Evolutionary conservation across 35 echinoderm and acorn worm species (phyloP).

Genomic region (Heliocidaris tuberculata): DNA sequence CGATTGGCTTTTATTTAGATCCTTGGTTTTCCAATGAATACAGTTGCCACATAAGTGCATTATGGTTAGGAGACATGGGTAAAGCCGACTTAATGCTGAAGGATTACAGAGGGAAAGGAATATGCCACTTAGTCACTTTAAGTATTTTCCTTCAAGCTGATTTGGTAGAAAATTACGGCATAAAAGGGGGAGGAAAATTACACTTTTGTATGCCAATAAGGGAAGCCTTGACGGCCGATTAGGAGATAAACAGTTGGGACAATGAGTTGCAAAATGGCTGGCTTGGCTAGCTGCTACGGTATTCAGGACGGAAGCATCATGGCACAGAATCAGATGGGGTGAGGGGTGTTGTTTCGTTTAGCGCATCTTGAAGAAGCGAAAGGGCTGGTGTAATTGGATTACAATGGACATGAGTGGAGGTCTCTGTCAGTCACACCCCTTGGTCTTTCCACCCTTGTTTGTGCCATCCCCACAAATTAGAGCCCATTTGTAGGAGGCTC

Average conservation of each 20-base stretch:
- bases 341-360: constrained; percentile 34
- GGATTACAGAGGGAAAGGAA: constrained; percentile 39
- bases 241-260: constrained; percentile 51
- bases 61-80: constrained; percentile 7
- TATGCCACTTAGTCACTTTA: constrained; percentile 21
- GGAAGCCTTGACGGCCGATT: constrained; percentile 46
- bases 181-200: constrained; percentile 51
- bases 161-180: constrained; percentile 35
- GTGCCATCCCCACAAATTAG: constrained; percentile 47
- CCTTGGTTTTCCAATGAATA: constrained; percentile 31
- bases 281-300: constrained; percentile 17
- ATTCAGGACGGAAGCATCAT: constrained; percentile 41
- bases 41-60: constrained; percentile 35
- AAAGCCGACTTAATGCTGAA: constrained; percentile 30
- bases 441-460: not conserved
- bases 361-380: constrained; percentile 29
- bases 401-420: constrained; percentile 44
- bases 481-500: constrained; percentile 36
- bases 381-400: constrained; percentile 46
- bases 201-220: constrained; percentile 54
- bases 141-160: constrained; percentile 24
- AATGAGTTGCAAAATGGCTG: constrained; percentile 38
- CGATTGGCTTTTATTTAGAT: constrained; percentile 23
- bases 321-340: constrained; percentile 33
- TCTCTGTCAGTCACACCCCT: constrained; percentile 27